Evolutionary conservation across 1,140 invertebrate genomes (phyloP).

Genomic region (Drosophila guanche): DNA sequence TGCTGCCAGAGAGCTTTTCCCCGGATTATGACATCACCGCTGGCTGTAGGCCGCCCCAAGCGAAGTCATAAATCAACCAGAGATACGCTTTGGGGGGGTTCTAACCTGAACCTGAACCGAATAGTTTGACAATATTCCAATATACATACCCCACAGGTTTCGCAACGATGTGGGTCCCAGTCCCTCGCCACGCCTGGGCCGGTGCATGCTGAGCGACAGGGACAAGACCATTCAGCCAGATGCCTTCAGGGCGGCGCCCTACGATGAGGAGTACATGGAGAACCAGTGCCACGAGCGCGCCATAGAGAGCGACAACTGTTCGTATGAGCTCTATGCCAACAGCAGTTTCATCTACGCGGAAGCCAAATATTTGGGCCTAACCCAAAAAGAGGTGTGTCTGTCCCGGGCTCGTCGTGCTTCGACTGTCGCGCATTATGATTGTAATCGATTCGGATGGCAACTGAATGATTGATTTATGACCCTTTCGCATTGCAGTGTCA

Average conservation of each 20-base stretch:
- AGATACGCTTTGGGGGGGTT: not conserved
- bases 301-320: constrained; percentile 74
- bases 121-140: not conserved
- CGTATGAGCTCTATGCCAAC: constrained; percentile 80
- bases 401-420: constrained; percentile 32
- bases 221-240: constrained; percentile 87
- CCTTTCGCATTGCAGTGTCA: constrained; percentile 68
- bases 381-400: constrained; percentile 80
- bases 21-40: constrained; percentile 63
- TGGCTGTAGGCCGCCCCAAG: constrained; percentile 1
- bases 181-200: constrained; percentile 80
- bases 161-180: constrained; percentile 30
- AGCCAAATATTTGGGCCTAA: constrained; percentile 76
- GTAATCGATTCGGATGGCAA: constrained; percentile 53
- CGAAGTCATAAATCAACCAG: constrained; percentile 52
- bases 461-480: constrained; percentile 69
- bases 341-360: constrained; percentile 82
- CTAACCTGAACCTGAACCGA: too few species aligned
- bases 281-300: constrained; percentile 85
- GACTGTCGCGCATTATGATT: constrained; percentile 63
- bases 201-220: constrained; percentile 85
- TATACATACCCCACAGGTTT: constrained; percentile 29
- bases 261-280: constrained; percentile 87
- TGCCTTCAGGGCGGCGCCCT: constrained; percentile 86
- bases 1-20: constrained; percentile 45